Conservation (phyloP, 2,888 invertebrate species). For the Tinea pellionella region DNA sequence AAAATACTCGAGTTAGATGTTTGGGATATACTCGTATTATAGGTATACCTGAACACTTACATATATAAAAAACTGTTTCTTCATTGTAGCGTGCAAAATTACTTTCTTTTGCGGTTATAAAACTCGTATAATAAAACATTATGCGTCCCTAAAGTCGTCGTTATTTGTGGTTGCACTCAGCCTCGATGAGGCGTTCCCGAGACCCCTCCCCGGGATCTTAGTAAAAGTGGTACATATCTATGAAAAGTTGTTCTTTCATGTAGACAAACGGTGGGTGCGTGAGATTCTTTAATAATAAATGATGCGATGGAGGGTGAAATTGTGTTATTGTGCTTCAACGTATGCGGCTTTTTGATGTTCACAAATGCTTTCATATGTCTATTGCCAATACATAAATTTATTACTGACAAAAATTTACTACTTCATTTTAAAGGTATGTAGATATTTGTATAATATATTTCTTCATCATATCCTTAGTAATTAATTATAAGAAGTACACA, state of each 20-base stretch:
- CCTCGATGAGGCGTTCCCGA: slow-evolving; percentile 24
- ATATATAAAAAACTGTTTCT: not conserved
- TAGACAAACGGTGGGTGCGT: slow-evolving; percentile 12
- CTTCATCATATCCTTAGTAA: no score
- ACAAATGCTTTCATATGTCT: not conserved
- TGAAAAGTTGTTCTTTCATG: slow-evolving; percentile 10
- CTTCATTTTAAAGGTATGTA: no score
- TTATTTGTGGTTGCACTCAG: slow-evolving; percentile 56
- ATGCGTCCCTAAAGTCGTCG: slow-evolving; percentile 40
- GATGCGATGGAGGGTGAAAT: slow-evolving; percentile 6
- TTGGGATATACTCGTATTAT: not conserved
- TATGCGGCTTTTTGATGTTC: slow-evolving; percentile 2
- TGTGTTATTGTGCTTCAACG: not conserved
- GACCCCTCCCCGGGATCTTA: not conserved
- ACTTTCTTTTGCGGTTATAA: slow-evolving; percentile 55
- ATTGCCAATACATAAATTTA: not conserved
- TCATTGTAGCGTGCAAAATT: slow-evolving; percentile 30
- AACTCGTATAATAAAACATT: slow-evolving; percentile 57
- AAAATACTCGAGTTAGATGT: not conserved
- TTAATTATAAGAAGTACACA: no score
- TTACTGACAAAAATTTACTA: not conserved
- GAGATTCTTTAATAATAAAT: slow-evolving; percentile 9
- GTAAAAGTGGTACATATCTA: slow-evolving; percentile 4
- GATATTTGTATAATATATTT: no score
- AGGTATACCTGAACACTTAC: no score